Percentiles rank a stretch among this genome's conserved stretches.
Conservation (phyloP, 1,140 invertebrate genomes). For the fruit fly (Drosophila melanogaster) region Release_6_plus_ISO1_MT NC_004354.4:12051001-12051500, state of each 20-base stretch:
- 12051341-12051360: conserved; percentile 35
- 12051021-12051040: too few relatives aligned
- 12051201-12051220: conserved; percentile 28
- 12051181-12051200: conserved; percentile 40
- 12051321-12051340: conserved; percentile 65
- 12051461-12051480: conserved; percentile 82
- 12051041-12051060: too few relatives aligned
- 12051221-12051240: conserved; percentile 33
- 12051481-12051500: conserved; percentile 83
- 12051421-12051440: conserved; percentile 82
- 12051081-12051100: too few relatives aligned
- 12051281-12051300: background rate
- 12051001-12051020: too few relatives aligned
- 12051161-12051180: conserved; percentile 9
- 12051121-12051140: background rate
- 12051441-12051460: conserved; percentile 82
- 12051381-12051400: conserved; percentile 71
- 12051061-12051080: too few relatives aligned
- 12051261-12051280: too few relatives aligned
- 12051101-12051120: too few relatives aligned
- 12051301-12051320: conserved; percentile 14
- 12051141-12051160: background rate
- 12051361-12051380: conserved; percentile 39
- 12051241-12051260: conserved; percentile 1
- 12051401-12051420: conserved; percentile 83